Percentiles rank a stretch among this genome's conserved stretches.
Conservation (phyloP, 2,888 invertebrate genomes). For the Eilema sororculum region DNA sequence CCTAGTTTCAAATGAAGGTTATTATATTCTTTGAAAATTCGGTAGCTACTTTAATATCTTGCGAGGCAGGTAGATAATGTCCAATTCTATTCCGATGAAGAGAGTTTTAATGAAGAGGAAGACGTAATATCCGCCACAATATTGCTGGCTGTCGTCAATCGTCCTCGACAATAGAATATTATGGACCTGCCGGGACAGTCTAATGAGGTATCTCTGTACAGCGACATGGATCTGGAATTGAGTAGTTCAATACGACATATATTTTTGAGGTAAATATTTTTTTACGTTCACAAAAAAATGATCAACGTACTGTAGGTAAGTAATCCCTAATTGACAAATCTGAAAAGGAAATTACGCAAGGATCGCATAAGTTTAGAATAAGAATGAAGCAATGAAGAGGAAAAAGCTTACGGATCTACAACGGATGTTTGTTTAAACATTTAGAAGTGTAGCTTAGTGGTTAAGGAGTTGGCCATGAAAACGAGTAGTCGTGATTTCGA, state of each 20-base stretch:
- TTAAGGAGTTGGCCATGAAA: no score
- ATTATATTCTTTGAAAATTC: constrained; percentile 1
- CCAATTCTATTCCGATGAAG: constrained; percentile 19
- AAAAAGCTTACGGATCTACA: no score
- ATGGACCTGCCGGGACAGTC: constrained; percentile 16
- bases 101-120: constrained; percentile 51
- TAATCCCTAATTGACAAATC: no score
- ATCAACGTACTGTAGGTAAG: no score
- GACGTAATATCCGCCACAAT: constrained; percentile 51
- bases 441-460: no score
- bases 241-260: background rate
- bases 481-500: no score
- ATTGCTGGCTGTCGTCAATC: constrained; percentile 46
- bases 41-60: constrained; percentile 8
- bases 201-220: constrained; percentile 39
- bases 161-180: constrained; percentile 37
- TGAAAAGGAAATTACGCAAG: no score
- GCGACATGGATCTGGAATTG: background rate
- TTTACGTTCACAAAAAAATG: background rate
- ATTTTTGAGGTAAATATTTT: background rate
- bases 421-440: no score
- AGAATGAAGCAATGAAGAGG: no score
- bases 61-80: constrained; percentile 15
- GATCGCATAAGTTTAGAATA: no score
- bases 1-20: background rate